Conservation (phyloP, 2,797 vertebrate species). For the Cottoperca gobio region DNA sequence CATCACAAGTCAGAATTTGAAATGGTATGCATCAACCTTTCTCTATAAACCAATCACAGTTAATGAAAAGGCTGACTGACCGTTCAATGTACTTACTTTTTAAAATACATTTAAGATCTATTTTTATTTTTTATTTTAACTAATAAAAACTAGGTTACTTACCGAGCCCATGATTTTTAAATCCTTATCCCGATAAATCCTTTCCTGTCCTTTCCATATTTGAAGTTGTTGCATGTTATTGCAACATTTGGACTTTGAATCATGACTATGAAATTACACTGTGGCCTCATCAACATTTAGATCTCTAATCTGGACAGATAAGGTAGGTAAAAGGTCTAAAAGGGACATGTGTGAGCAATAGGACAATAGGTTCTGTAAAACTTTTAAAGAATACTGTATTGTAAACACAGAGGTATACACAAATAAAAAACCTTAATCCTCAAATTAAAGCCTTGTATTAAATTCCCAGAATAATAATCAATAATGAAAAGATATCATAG, state of each 20-base stretch:
- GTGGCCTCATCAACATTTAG: constrained; percentile 22
- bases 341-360: neutral
- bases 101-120: constrained; percentile 5
- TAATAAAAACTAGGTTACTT: constrained; percentile 48
- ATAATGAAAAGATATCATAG: neutral
- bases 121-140: constrained; percentile 6
- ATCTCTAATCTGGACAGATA: constrained; percentile 24
- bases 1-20: neutral
- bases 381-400: neutral
- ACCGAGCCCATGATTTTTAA: constrained; percentile 47
- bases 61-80: neutral
- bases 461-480: neutral
- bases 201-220: constrained; percentile 53
- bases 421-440: neutral
- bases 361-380: neutral
- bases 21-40: neutral
- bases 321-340: neutral
- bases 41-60: neutral
- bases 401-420: neutral
- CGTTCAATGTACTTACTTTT: neutral
- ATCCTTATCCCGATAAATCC: constrained; percentile 55
- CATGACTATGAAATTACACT: constrained; percentile 64
- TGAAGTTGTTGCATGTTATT: constrained; percentile 57
- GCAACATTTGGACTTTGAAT: constrained; percentile 82
- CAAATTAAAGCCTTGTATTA: neutral